phyloP scores from a whole-genome alignment of 35 echinoderm and acorn worm genomes.

The Anneissia japonica region DNA sequence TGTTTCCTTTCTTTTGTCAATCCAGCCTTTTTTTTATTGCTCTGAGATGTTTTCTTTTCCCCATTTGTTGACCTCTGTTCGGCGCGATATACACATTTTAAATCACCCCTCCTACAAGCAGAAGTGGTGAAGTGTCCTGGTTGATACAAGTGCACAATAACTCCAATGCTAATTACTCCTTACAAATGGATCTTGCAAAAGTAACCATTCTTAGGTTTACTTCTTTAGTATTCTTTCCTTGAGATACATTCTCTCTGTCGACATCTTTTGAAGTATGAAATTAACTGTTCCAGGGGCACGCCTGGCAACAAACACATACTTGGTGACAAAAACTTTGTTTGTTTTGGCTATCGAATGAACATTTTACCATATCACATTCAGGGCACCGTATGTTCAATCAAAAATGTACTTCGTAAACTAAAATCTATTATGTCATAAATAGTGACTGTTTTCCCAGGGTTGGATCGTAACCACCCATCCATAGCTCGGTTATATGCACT shows the following conservation, averaged over 20 bases:
- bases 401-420: too few species aligned
- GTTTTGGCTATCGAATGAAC: too few species aligned
- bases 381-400: too few species aligned
- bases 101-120: neutral
- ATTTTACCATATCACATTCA: too few species aligned
- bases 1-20: neutral
- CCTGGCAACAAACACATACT: too few species aligned
- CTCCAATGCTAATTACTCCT: neutral
- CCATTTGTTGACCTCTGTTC: neutral
- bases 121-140: neutral
- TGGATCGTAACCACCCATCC: neutral
- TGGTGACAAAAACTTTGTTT: too few species aligned
- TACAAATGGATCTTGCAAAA: neutral
- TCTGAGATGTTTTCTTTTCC: conserved; percentile 9
- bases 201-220: neutral
- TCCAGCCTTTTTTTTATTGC: neutral
- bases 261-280: neutral
- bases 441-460: neutral
- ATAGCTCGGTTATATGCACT: neutral
- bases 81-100: neutral
- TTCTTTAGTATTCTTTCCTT: neutral
- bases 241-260: neutral
- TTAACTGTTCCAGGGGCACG: neutral
- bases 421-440: conserved; percentile 14
- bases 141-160: neutral